Evolutionary conservation across 2,797 vertebrate genomes (phyloP).

Genomic region (Gallirallus australis): DNA sequence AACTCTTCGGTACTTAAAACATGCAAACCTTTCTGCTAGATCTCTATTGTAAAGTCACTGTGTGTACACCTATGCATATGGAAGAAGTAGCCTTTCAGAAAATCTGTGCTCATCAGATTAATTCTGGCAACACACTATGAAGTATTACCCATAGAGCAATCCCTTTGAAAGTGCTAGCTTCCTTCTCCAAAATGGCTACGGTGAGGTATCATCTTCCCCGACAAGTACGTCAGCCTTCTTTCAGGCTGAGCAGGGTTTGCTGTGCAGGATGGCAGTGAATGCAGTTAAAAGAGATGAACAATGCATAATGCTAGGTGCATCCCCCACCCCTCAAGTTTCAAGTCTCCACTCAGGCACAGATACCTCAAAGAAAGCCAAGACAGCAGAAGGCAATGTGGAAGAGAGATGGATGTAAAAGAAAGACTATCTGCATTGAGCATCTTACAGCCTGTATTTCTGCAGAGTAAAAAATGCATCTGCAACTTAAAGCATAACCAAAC

Average conservation of each 20-base stretch:
- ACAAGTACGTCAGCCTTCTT: neutral
- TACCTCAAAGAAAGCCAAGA: neutral
- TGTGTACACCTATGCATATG: neutral
- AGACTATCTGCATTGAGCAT: neutral
- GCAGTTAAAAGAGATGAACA: neutral
- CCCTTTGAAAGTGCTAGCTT: neutral
- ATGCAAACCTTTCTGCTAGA: neutral
- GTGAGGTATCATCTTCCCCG: neutral
- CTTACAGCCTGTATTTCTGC: neutral
- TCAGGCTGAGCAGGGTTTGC: neutral
- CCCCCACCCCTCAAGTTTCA: neutral
- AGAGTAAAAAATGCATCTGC: neutral
- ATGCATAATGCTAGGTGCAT: neutral
- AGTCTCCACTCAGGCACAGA: neutral
- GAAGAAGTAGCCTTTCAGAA: neutral
- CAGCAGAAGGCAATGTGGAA: neutral
- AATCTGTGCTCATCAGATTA: neutral
- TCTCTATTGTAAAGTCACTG: neutral
- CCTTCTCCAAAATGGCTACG: neutral
- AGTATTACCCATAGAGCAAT: neutral
- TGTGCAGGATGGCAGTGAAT: neutral
- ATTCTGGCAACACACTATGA: neutral
- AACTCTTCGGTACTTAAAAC: neutral
- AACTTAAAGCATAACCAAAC: neutral
- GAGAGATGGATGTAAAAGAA: neutral